A percentile compares a stretch with the other conserved stretches of the same genome.
Conservation (phyloP, 2,888 invertebrate species). For the Schizaphis graminum region DNA sequence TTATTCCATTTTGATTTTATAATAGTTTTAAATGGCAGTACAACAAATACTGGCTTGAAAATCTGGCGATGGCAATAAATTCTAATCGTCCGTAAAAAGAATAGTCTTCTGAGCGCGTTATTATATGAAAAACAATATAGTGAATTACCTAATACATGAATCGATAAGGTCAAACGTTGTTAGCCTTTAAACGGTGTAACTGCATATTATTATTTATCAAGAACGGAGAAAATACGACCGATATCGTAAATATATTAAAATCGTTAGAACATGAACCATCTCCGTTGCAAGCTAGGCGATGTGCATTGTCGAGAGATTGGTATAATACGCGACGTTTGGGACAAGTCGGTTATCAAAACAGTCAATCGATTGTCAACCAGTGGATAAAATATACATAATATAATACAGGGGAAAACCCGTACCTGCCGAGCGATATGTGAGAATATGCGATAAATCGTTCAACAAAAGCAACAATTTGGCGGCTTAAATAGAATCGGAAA, state of each 20-base stretch:
- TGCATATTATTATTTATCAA: neutral
- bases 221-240: neutral
- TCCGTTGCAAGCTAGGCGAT: neutral
- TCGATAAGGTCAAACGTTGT: neutral
- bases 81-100: neutral
- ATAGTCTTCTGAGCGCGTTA: neutral
- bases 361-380: neutral
- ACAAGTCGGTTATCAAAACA: neutral
- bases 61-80: neutral
- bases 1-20: neutral
- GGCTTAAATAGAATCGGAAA: too few relatives aligned
- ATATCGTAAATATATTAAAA: neutral
- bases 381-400: too few relatives aligned
- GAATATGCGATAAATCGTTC: too few relatives aligned
- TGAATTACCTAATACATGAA: neutral
- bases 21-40: neutral
- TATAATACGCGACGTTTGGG: neutral
- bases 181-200: neutral
- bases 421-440: too few relatives aligned
- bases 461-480: too few relatives aligned
- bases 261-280: neutral
- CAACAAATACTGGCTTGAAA: neutral
- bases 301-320: too few relatives aligned
- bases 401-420: too few relatives aligned
- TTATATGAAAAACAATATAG: neutral